phyloP scores from a whole-genome alignment of 2,113 vertebrate genomes.

The Gavia stellata region DNA sequence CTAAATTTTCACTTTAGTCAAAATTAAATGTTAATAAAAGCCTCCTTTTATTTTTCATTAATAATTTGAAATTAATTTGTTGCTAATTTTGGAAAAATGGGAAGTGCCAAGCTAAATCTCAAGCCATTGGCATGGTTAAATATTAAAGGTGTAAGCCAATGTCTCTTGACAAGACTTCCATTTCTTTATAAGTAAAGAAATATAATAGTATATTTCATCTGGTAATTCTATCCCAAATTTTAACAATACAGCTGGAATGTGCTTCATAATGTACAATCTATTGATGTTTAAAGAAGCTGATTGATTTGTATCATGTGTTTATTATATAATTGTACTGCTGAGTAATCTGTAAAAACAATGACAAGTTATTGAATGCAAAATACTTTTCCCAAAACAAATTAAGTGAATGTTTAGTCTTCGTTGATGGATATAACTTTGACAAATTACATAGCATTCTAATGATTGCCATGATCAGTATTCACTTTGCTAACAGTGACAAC shows the following conservation, averaged over 20 bases:
- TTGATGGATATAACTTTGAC: background rate
- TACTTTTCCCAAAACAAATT: background rate
- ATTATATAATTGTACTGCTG: background rate
- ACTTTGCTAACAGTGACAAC: background rate
- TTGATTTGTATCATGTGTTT: background rate
- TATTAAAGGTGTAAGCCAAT: background rate
- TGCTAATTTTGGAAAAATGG: background rate
- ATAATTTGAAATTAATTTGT: background rate
- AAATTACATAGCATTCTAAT: background rate
- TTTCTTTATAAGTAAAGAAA: background rate
- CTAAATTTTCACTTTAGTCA: background rate
- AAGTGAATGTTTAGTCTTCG: background rate
- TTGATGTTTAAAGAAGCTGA: background rate
- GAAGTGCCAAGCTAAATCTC: background rate
- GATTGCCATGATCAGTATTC: background rate
- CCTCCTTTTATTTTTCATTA: background rate
- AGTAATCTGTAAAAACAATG: background rate
- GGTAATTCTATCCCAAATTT: background rate
- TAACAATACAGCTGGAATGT: background rate
- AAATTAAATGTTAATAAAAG: background rate
- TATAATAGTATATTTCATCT: background rate
- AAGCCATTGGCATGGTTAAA: background rate
- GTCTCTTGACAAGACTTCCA: background rate
- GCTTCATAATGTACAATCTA: background rate
- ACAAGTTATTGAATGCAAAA: background rate